Base-by-base conservation (phyloP, 2,797 vertebrate species). In the Halcyon badia region DNA sequence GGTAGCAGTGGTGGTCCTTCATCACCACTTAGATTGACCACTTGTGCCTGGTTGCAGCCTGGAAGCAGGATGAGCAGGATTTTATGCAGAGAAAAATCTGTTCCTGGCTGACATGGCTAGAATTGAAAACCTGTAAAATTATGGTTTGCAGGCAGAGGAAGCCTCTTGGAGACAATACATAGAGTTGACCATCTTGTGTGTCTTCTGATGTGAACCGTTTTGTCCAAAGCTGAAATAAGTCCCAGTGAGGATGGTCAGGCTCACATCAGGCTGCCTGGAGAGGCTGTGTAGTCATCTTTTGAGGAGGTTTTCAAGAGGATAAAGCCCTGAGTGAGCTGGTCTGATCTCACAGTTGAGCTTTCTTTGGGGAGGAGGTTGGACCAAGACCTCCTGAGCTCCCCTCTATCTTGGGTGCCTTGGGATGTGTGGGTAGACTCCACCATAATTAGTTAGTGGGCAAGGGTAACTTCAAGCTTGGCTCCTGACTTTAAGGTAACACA, bases 81-180 rank as follows among this genome's bases (percentile, higher is more conserved):
- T 87, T 83, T 87, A 46, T 49, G 6, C 14, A 33, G 37, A 73
- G 46, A 62, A 90, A 30, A 62, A 80, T 54, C 42, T 90, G 17
- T 5, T 88, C 24, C 44, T 83, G 49, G 28, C 31, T 12, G 8
- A 28, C 0, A 0, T 0, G 1, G 39, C 31, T 24, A 41, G 35
- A 88, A 66, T 2, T 58, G 77, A n/a, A 77, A 86, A 80, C 39
- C 70, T 80, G 30, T 52, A 62, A 49, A 92, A 58, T 62, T 20
- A 58, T 18, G 20, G 26, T 39, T 88, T 64, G 37, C 22, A 70
- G 51, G 28, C 5, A 19, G 70, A 89, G 42, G 57, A 71, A 41
- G 60, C 58, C 30, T 86, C 46, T 75, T 54, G 30, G 35, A 60
- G 48, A 44, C 30, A n/a, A 9, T 54, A 37, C 0, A 5, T 4